Base-by-base conservation (phyloP, 2,888 invertebrate genomes). In the Plagodis pulveraria region DNA sequence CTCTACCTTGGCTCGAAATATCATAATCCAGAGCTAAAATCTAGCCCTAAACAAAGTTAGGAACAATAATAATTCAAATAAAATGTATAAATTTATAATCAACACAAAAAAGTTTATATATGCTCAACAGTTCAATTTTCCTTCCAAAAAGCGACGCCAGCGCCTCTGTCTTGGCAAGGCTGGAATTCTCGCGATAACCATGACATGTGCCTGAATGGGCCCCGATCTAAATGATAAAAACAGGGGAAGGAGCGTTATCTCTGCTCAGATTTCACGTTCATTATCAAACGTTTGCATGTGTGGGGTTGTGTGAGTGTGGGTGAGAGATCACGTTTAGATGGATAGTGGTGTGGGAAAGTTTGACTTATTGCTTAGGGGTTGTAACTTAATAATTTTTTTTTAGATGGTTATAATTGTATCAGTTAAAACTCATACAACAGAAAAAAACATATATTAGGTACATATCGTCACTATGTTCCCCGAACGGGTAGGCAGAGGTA, bases 251-350 rank as follows among this genome's bases (percentile, higher is more conserved):
- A 67, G 61, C 70, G 77, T 84, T 89, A 89, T 89, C 88, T 83
- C 63, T 65, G 62, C 69, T 52, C 78, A 83, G 88, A 88, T 89
- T 88, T 84, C 83, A 84, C 81, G 88, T 89, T 86, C 87, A 87
- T 89, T 90, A 91, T 89, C 89, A 87, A 81, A 72, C 60, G 72
- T 65, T 67, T 72, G 66, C 65, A 63, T 65, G 66, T 73, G 74
- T 73, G 76, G 72, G 70, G 50, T 68, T 59, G 67, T 56, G 49
- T 56, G 56, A 66, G 67, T 65, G 66, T 68, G 69, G 61, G 57
- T 62, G 63, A 66, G 68, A 62, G 52, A 58, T 57, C 60, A 62
- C 52, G 54, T 54, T 66, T 62, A 57, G 58, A 48, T 54, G 58
- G 53, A 49, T 55, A 58, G 55, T 53, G 47, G 53, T 59, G 60